Evolutionary conservation across 2,113 vertebrate species (phyloP).

Genomic region (Ochotona curzoniae): DNA sequence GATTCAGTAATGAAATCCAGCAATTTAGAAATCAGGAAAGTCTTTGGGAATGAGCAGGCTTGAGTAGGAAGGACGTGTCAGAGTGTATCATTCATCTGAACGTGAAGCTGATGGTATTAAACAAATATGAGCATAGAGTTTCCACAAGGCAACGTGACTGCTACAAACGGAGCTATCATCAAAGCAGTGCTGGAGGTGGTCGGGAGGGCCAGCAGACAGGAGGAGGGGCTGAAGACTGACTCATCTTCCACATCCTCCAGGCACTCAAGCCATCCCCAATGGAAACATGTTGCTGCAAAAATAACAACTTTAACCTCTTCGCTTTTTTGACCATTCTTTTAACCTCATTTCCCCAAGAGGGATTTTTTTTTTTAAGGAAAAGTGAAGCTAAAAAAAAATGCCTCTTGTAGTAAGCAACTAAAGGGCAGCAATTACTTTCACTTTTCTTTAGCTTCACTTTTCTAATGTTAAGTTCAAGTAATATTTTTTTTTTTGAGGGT

Average conservation of each 20-base stretch:
- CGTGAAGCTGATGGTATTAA: neutral
- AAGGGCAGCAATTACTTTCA: neutral
- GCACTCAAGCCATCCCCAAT: conserved; percentile 45
- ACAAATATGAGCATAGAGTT: neutral
- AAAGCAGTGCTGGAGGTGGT: neutral
- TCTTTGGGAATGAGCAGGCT: neutral
- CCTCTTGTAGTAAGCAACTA: neutral
- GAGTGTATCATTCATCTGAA: neutral
- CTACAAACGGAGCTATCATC: neutral
- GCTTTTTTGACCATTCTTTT: conserved; percentile 65
- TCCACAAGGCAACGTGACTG: conserved; percentile 15
- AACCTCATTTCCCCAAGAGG: conserved; percentile 62
- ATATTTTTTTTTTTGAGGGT: neutral
- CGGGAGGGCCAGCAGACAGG: neutral
- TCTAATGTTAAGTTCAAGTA: conserved; percentile 21
- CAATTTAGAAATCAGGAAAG: conserved; percentile 20
- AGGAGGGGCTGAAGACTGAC: conserved; percentile 42
- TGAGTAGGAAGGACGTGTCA: neutral
- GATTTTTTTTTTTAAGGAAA: conserved; percentile 41
- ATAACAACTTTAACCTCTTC: conserved; percentile 32
- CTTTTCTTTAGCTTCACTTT: conserved; percentile 30
- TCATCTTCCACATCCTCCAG: conserved; percentile 39
- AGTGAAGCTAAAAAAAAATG: too few relatives aligned
- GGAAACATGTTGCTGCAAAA: conserved; percentile 38
- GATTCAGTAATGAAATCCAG: neutral